Evolutionary conservation across 2,888 invertebrate genomes (phyloP), one percentile per base, ranked within the genome.

Genomic region (Mimumesa dahlbomi): DNA sequence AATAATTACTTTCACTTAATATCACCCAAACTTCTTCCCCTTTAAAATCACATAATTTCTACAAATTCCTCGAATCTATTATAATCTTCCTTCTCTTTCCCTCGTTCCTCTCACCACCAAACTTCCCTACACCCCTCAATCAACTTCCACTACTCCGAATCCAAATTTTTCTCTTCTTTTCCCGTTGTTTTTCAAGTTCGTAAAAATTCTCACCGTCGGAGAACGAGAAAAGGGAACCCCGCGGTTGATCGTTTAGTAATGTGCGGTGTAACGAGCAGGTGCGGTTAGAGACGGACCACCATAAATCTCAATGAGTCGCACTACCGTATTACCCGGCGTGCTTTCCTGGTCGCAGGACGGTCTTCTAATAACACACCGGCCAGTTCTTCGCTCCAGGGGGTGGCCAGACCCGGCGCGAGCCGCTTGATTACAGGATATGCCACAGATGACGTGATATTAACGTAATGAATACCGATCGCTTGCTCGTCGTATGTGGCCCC

Each of bases 391-490:
- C 78, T 68, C 79, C 79, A 22, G 70, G 78, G 73, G 76, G 64
- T 71, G 67, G 77, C 42, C 46, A 19, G 18, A 42, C 43, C 66
- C 58, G 65, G 79, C 74, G 82, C 79, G 77, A 76, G 81, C 75
- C 78, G 73, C 77, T 81, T 81, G 84, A 84, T 84, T 84, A 84
- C 82, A 84, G 84, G 83, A 84, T 82, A 75, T 77, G 73, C 63
- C 61, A 62, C 63, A 71, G 75, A 82, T 83, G 82, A 83, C 80
- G 59, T 82, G 81, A 83, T 81, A 84, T 85, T 84, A 82, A 75
- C 81, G 76, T 83, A 83, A 81, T 80, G 80, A 84, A 76, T 81
- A 78, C 66, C 79, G 82, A 80, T 81, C 80, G 77, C 40, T n/a
- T 21, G 36, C 18, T 25, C 43, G 61, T 48, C 62, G 62, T 45